Evolutionary conservation across 2,797 vertebrate species (phyloP).

Genomic region (Spizella passerina): DNA sequence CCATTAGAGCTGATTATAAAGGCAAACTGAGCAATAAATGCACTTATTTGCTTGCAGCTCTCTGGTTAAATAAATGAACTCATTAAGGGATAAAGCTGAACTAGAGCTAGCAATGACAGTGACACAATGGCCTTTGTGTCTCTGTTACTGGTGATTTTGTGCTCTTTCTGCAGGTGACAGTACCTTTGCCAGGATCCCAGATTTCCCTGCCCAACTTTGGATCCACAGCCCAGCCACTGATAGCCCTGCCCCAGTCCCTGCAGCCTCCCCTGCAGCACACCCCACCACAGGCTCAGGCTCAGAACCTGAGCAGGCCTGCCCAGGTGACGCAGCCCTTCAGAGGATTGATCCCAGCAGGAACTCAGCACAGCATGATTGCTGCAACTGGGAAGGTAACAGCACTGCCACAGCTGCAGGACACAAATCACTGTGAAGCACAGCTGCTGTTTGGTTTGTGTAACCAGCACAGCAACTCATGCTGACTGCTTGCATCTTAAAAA

Average conservation of each 20-base stretch:
- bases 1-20: neutral
- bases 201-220: slow-evolving; percentile 93
- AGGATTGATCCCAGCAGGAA: slow-evolving; percentile 88
- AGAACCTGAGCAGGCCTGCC: slow-evolving; percentile 87
- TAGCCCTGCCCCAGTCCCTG: slow-evolving; percentile 88
- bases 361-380: slow-evolving; percentile 92
- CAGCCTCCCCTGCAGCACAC: slow-evolving; percentile 85
- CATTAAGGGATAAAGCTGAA: neutral
- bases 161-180: slow-evolving; percentile 81
- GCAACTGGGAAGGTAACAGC: slow-evolving; percentile 85
- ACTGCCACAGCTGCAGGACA: neutral
- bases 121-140: neutral
- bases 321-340: slow-evolving; percentile 90
- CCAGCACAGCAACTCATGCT: fast-evolving
- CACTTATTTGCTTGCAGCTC: neutral
- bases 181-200: slow-evolving; percentile 92
- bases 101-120: neutral
- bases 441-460: neutral
- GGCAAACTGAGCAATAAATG: neutral
- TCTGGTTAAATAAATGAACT: neutral
- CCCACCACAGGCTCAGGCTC: slow-evolving; percentile 88
- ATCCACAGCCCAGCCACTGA: slow-evolving; percentile 92
- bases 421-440: neutral
- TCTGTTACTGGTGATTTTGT: neutral
- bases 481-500: neutral